Percentiles rank a stretch among this genome's conserved stretches.
phyloP scores from a whole-genome alignment of 2,888 invertebrate genomes.

The Athalia cordata region DNA sequence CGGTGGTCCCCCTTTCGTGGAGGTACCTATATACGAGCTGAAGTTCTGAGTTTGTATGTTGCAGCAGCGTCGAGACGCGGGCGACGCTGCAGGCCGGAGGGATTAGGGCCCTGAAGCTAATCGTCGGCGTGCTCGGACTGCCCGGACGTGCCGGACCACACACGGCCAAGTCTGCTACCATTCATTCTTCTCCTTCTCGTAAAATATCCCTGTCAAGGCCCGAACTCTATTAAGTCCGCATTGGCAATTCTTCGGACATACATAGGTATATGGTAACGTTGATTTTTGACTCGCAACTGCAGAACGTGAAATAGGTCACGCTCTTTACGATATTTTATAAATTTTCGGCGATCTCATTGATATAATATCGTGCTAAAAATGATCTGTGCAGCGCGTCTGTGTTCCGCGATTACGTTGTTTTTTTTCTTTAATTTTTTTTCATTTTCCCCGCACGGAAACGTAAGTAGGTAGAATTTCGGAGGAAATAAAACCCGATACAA shows the following conservation, averaged over 20 bases:
- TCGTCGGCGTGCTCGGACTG: slow-evolving; percentile 60
- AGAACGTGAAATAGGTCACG: not conserved
- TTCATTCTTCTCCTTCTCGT: slow-evolving; percentile 57
- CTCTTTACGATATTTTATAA: slow-evolving; percentile 11
- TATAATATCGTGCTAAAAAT: not conserved
- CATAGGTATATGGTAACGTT: not conserved
- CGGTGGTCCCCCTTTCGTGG: no score
- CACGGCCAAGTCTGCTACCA: slow-evolving; percentile 58
- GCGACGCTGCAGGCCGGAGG: slow-evolving; percentile 46
- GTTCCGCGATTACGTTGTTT: not conserved
- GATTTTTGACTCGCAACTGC: not conserved
- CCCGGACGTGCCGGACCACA: slow-evolving; percentile 68
- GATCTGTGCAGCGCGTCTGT: not conserved
- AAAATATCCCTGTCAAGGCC: slow-evolving; percentile 59
- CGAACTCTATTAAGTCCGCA: slow-evolving; percentile 57
- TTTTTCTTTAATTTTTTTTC: not conserved
- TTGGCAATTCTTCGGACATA: not conserved
- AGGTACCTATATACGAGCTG: slow-evolving; percentile 16
- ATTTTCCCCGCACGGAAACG: not conserved
- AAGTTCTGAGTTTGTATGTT: not conserved
- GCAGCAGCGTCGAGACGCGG: slow-evolving; percentile 10
- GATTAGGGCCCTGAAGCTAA: slow-evolving; percentile 66
- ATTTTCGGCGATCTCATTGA: not conserved
- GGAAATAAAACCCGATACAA: no score
- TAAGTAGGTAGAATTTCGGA: no score